Evolutionary conservation across 2,797 vertebrate species (phyloP).

Genomic region (Pangasius mekongensis): DNA sequence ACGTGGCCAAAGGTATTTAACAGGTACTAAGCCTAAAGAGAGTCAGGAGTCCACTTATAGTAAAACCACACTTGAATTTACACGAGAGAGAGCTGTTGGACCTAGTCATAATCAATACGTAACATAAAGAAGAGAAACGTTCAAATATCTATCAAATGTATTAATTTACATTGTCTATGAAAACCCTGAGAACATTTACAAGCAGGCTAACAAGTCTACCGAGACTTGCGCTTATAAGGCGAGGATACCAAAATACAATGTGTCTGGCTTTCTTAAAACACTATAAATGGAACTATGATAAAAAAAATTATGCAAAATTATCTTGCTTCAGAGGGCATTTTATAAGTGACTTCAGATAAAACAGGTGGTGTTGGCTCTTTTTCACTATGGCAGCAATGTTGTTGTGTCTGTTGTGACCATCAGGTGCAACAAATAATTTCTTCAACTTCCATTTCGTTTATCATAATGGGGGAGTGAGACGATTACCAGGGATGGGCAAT

Average conservation of each 20-base stretch:
- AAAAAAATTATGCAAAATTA: background rate
- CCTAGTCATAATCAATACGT: background rate
- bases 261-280: background rate
- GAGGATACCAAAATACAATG: background rate
- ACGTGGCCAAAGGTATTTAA: background rate
- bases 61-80: background rate
- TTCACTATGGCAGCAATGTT: background rate
- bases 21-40: background rate
- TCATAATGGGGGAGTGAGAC: background rate
- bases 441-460: background rate
- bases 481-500: background rate
- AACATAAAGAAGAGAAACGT: background rate
- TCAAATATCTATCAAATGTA: background rate
- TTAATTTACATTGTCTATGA: background rate
- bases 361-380: background rate
- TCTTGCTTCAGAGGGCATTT: background rate
- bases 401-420: background rate
- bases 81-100: background rate
- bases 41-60: background rate
- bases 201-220: background rate
- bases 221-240: background rate
- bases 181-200: background rate
- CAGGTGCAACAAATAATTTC: background rate
- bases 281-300: background rate
- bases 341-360: background rate